A percentile compares a stretch with the other conserved stretches of the same genome.
These are phyloP conservation scores for Cyphomyrmex costatus DNA, from an alignment of 1,140 invertebrate genomes.

Conservation along the genomic window DNA sequence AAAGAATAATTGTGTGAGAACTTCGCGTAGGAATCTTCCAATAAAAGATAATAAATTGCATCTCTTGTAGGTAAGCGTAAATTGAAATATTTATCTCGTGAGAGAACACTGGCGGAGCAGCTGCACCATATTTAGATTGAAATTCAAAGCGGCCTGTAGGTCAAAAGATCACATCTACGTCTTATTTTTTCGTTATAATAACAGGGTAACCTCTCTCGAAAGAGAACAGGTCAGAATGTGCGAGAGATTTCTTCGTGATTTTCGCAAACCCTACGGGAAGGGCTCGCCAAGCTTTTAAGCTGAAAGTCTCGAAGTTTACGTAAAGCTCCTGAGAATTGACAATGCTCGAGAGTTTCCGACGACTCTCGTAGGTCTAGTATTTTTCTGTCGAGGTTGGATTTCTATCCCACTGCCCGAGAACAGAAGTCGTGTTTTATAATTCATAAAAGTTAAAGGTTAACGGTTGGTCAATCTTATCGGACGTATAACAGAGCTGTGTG, in stretches of 20 bases:
- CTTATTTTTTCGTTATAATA: conserved; percentile 27
- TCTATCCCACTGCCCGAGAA: background rate
- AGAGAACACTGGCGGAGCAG: background rate
- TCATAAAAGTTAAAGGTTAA: conserved; percentile 38
- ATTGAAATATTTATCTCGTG: conserved; percentile 41
- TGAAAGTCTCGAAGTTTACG: conserved; percentile 54
- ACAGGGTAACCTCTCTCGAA: conserved; percentile 18
- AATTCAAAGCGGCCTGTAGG: conserved; percentile 20
- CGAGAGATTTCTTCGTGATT: conserved; percentile 32
- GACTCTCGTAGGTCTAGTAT: conserved; percentile 23
- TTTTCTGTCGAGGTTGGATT: conserved; percentile 4
- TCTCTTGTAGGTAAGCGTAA: conserved; percentile 9
- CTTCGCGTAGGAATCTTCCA: conserved; percentile 18
- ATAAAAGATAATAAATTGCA: conserved; percentile 42
- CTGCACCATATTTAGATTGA: conserved; percentile 8
- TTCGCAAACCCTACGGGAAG: conserved; percentile 17
- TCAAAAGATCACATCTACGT: conserved; percentile 12
- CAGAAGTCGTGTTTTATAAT: conserved; percentile 32
- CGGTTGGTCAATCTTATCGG: background rate
- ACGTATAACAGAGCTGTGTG: background rate
- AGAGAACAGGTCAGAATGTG: background rate
- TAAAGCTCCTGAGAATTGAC: conserved; percentile 51
- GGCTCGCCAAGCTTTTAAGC: conserved; percentile 48
- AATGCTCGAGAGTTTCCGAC: conserved; percentile 39
- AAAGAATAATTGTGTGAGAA: conserved; percentile 1